A percentile compares a stretch with the other conserved stretches of the same genome.
Conservation (phyloP, 2,797 vertebrate species). For the Falco rusticolus region DNA sequence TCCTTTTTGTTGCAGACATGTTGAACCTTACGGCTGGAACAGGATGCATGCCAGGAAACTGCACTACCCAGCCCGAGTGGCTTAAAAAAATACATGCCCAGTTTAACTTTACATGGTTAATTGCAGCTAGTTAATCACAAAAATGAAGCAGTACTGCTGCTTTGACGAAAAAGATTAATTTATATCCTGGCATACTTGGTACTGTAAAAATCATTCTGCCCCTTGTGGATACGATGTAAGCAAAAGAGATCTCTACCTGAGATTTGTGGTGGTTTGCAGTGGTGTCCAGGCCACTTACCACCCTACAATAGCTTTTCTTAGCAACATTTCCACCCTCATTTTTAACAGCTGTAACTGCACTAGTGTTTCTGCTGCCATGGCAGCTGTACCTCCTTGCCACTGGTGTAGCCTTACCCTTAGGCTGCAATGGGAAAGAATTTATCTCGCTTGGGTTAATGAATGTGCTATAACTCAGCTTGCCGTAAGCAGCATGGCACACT, state of each 20-base stretch:
- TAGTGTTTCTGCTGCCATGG: not conserved
- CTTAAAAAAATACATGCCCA: not conserved
- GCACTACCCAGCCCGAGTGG: not conserved
- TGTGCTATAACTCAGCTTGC: accelerated
- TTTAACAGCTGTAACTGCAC: not conserved
- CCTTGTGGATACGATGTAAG: not conserved
- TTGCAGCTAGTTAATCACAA: conserved; percentile 9
- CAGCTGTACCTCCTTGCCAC: not conserved
- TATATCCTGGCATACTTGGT: not conserved
- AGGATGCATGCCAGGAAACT: conserved; percentile 6
- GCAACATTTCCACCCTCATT: not conserved
- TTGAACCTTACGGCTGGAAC: not conserved
- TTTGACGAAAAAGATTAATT: not conserved
- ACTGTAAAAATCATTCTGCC: not conserved
- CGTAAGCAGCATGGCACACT: not conserved
- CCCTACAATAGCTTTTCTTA: not conserved
- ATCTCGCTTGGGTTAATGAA: not conserved
- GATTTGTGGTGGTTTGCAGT: not conserved
- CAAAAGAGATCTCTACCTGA: not conserved
- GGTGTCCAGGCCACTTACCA: accelerated
- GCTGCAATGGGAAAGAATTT: accelerated
- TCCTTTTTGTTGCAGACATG: not conserved
- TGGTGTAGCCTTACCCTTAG: not conserved
- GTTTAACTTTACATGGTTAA: not conserved
- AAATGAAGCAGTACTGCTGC: not conserved